A percentile compares a stretch with the other conserved stretches of the same genome.
Conservation (phyloP, 2,113 vertebrate species). For the Glareola pratincola region DNA sequence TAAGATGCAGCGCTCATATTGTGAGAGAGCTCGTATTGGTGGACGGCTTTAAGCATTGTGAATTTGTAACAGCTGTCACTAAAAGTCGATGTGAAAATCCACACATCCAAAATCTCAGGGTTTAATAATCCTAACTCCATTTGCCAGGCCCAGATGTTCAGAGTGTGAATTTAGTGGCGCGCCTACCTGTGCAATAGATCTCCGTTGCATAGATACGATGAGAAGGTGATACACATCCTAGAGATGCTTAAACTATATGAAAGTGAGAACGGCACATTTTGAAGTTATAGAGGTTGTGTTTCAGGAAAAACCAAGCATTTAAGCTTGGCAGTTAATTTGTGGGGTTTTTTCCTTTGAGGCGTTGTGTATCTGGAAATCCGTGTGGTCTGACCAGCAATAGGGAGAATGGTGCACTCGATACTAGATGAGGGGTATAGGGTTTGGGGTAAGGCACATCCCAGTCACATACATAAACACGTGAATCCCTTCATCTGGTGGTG, state of each 20-base stretch:
- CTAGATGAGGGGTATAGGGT: rapidly evolving
- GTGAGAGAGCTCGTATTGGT: background rate
- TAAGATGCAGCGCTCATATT: background rate
- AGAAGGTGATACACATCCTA: background rate
- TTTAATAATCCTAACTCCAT: background rate
- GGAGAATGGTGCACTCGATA: rapidly evolving
- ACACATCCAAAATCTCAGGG: rapidly evolving
- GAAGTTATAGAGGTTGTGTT: background rate
- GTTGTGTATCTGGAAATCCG: background rate
- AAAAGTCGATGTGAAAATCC: background rate
- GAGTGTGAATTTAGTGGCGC: background rate
- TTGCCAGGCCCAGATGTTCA: background rate
- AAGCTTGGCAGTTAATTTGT: background rate
- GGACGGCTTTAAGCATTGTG: background rate
- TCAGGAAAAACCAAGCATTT: background rate
- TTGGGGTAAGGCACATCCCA: background rate
- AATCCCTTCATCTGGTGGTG: background rate
- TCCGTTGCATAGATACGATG: background rate
- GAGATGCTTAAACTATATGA: background rate
- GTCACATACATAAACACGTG: background rate
- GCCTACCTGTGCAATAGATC: background rate
- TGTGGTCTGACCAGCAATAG: background rate
- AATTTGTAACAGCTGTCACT: background rate
- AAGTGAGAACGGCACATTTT: background rate
- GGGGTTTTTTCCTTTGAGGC: background rate